Evolutionary conservation across 2,113 vertebrate species (phyloP).

Genomic region (Donacobius atricapilla): DNA sequence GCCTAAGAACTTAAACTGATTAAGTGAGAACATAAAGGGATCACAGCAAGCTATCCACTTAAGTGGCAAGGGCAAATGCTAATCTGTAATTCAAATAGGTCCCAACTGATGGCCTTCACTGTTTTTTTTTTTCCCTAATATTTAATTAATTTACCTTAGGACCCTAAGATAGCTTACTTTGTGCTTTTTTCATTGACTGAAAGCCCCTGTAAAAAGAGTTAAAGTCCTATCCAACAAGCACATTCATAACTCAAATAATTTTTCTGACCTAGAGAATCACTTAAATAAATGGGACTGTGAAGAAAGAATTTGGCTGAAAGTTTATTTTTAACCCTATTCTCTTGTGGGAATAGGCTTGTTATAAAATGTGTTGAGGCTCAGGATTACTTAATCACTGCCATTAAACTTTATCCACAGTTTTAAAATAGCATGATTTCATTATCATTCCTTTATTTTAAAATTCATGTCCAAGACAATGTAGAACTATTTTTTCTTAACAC

Average conservation of each 20-base stretch:
- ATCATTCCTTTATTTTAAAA: background rate
- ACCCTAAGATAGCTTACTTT: background rate
- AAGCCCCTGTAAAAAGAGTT: background rate
- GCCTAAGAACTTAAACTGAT: background rate
- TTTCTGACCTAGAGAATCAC: background rate
- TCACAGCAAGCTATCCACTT: background rate
- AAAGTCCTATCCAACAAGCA: background rate
- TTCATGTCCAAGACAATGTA: background rate
- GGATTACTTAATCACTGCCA: background rate
- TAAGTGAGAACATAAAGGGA: background rate
- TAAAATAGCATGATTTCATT: background rate
- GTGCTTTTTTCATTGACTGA: background rate
- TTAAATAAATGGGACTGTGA: background rate
- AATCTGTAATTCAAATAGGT: background rate
- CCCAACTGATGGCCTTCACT: background rate
- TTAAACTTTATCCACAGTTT: background rate
- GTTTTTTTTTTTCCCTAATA: fast-evolving
- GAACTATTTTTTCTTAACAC: background rate
- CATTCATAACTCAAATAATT: background rate
- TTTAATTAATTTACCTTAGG: background rate
- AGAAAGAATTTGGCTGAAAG: background rate
- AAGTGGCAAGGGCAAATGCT: background rate
- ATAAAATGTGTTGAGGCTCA: background rate
- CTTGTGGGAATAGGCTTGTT: background rate
- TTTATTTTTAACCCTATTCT: background rate